These are phyloP conservation scores for Pachydiplax longipennis DNA, from an alignment of 2,888 invertebrate species.

Conservation along the genomic window DNA sequence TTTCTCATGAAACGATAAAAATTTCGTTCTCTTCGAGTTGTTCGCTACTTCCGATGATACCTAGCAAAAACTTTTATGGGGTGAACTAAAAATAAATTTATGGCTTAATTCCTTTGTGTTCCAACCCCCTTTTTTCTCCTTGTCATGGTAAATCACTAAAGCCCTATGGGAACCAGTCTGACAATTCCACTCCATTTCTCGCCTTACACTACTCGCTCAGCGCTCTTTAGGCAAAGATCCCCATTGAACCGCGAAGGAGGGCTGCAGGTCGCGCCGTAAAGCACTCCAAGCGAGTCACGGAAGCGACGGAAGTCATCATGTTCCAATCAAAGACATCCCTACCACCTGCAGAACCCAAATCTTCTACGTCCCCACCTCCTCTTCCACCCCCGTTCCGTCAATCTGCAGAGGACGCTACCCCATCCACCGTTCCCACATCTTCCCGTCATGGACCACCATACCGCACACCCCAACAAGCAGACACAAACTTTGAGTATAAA, in stretches of 20 bases:
- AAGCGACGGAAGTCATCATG: conserved; percentile 25
- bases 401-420: background rate
- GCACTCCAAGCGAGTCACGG: conserved; percentile 23
- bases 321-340: conserved; percentile 4
- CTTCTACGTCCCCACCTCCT: background rate
- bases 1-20: too few species aligned
- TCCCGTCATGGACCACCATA: conserved; percentile 22
- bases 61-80: too few species aligned
- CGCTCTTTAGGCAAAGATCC: background rate
- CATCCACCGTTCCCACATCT: background rate
- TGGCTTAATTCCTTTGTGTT: too few species aligned
- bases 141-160: too few species aligned
- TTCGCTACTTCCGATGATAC: too few species aligned
- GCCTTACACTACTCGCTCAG: background rate
- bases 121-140: too few species aligned
- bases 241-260: conserved; percentile 34
- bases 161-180: background rate
- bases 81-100: too few species aligned
- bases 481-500: background rate
- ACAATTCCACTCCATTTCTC: background rate
- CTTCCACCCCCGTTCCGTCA: background rate
- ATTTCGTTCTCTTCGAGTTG: too few species aligned
- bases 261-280: conserved; percentile 2
- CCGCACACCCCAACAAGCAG: background rate
- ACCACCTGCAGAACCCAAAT: background rate